phyloP scores from a whole-genome alignment of 2,888 invertebrate species.

The Auanema sp. region DNA sequence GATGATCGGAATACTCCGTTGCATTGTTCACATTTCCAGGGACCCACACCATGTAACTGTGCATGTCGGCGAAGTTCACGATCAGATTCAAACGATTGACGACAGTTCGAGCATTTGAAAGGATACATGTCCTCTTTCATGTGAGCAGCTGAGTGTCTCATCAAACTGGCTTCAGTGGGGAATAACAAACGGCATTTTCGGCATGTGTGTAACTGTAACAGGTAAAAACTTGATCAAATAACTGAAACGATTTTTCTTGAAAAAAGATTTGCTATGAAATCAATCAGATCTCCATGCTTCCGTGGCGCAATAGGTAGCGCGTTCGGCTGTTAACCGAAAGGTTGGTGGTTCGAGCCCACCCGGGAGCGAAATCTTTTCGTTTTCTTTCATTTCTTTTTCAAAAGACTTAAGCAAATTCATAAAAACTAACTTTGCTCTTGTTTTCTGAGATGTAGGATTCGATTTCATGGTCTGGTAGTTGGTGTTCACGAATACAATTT shows the following conservation, averaged over 20 bases:
- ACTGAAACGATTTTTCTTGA: neutral
- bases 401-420: neutral
- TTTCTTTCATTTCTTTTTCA: neutral
- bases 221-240: neutral
- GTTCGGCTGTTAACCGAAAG: constrained; percentile 64
- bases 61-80: constrained; percentile 48
- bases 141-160: constrained; percentile 60
- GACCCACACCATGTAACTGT: constrained; percentile 43
- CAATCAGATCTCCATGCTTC: no score
- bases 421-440: constrained; percentile 38
- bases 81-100: constrained; percentile 47
- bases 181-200: constrained; percentile 58
- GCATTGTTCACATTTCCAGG: constrained; percentile 55
- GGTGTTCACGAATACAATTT: constrained; percentile 41
- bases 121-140: constrained; percentile 46
- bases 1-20: constrained; percentile 47
- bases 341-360: constrained; percentile 62
- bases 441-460: constrained; percentile 42
- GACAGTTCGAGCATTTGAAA: constrained; percentile 35
- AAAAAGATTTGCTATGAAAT: no score
- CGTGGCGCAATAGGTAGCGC: constrained; percentile 56
- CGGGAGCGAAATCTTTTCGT: constrained; percentile 46
- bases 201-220: constrained; percentile 55
- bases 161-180: constrained; percentile 55
- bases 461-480: constrained; percentile 37